phyloP scores from a whole-genome alignment of 53 echinoderm and acorn worm genomes.

The Paelopatides confundens region DNA sequence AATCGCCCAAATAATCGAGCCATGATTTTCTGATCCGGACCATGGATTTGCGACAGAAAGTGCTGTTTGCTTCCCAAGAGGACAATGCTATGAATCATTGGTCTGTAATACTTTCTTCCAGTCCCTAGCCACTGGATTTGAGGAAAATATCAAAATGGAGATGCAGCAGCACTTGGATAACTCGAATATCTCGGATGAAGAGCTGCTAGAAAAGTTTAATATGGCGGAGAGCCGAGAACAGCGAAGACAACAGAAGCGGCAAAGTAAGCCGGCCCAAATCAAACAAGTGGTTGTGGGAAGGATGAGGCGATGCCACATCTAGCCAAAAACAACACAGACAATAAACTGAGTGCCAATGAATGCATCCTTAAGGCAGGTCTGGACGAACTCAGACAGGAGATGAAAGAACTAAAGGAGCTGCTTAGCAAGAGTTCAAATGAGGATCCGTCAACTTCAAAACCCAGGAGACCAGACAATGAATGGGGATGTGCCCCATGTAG shows the following conservation, averaged over 20 bases:
- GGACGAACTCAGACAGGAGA: not conserved
- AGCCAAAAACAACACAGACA: not conserved
- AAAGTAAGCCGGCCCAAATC: not conserved
- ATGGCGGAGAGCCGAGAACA: not conserved
- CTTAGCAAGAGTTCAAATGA: too few species aligned
- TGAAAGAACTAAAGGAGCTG: not conserved
- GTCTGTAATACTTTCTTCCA: slow-evolving; percentile 59
- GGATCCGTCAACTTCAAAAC: too few species aligned
- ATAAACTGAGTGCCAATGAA: not conserved
- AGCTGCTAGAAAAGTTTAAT: not conserved
- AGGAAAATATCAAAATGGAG: too few species aligned
- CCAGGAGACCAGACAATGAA: not conserved
- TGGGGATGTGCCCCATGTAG: not conserved
- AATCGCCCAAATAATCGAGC: slow-evolving; percentile 17
- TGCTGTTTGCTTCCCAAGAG: slow-evolving; percentile 55
- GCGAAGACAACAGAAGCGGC: not conserved
- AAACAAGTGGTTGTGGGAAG: not conserved
- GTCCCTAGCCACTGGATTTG: slow-evolving; percentile 50
- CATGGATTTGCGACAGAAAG: slow-evolving; percentile 56
- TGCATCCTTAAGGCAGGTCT: not conserved
- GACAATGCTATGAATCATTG: slow-evolving; percentile 46
- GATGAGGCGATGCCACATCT: not conserved
- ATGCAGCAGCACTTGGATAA: slow-evolving; percentile 12
- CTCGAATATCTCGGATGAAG: not conserved
- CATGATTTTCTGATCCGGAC: slow-evolving; percentile 58